Evolutionary conservation across 2,113 vertebrate genomes (phyloP).

Genomic region (Microcebus griseorufus): DNA sequence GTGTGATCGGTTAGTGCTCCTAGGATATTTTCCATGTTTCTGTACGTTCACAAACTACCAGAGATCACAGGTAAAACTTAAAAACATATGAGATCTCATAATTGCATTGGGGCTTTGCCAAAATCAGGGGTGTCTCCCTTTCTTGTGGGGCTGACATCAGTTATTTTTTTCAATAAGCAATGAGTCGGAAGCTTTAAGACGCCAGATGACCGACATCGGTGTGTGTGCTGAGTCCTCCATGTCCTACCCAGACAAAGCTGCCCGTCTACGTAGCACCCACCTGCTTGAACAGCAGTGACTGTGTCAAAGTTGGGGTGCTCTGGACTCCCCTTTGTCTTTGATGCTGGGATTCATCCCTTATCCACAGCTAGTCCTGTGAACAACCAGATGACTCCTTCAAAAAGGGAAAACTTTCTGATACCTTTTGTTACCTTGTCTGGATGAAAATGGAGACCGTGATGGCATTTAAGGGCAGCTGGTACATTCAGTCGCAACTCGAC

Average conservation of each 20-base stretch:
- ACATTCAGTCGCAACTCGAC: rapidly evolving
- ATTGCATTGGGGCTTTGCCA: background rate
- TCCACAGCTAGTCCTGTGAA: background rate
- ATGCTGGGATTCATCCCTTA: background rate
- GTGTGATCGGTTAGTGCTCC: background rate
- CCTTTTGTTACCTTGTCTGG: background rate
- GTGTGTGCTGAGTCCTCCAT: background rate
- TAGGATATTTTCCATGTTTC: background rate
- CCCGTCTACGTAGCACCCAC: background rate
- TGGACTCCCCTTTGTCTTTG: background rate
- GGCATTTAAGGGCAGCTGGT: background rate
- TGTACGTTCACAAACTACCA: background rate
- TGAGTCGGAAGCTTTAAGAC: background rate
- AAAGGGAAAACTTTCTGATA: background rate
- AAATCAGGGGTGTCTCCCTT: background rate
- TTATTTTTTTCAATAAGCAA: background rate
- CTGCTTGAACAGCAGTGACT: background rate
- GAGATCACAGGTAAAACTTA: background rate
- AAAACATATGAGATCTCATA: background rate
- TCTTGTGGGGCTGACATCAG: background rate
- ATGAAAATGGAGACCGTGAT: background rate
- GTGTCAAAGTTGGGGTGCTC: background rate
- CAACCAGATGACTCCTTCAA: background rate
- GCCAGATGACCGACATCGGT: rapidly evolving
- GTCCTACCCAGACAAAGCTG: background rate